Conservation (phyloP, 2,888 invertebrate genomes). For the Limnephilus auricula region DNA sequence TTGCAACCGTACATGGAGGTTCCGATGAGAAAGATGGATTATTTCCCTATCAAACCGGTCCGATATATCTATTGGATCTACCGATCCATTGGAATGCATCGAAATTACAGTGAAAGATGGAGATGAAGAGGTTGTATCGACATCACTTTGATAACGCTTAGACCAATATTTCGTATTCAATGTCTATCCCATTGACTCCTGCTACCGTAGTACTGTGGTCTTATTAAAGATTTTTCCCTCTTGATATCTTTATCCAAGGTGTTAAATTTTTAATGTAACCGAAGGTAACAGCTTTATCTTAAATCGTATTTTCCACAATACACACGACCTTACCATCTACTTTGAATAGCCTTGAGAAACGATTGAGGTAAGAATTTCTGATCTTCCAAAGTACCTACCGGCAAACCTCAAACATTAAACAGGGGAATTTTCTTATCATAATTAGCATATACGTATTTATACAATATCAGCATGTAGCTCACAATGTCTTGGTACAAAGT, state of each 20-base stretch:
- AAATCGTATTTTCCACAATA: not conserved
- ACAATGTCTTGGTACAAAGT: not conserved
- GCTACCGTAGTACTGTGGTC: not conserved
- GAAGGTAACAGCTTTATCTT: not conserved
- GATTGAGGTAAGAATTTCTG: not conserved
- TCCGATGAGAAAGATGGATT: too few relatives aligned
- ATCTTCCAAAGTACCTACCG: not conserved
- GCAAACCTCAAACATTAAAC: not conserved
- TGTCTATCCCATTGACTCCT: not conserved
- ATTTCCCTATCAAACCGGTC: too few relatives aligned
- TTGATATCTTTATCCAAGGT: not conserved
- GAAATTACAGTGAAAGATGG: too few relatives aligned
- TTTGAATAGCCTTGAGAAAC: not conserved
- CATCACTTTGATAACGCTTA: too few relatives aligned
- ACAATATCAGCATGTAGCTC: not conserved
- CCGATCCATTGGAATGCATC: too few relatives aligned
- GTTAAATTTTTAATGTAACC: not conserved
- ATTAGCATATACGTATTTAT: not conserved
- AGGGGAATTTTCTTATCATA: not conserved
- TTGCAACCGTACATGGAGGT: too few relatives aligned
- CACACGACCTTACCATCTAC: not conserved
- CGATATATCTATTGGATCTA: too few relatives aligned
- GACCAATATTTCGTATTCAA: not conserved
- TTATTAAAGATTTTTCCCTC: not conserved
- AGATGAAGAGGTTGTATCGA: not conserved